Conservation (phyloP, 2,888 invertebrate genomes). For the Brenthis hecate region DNA sequence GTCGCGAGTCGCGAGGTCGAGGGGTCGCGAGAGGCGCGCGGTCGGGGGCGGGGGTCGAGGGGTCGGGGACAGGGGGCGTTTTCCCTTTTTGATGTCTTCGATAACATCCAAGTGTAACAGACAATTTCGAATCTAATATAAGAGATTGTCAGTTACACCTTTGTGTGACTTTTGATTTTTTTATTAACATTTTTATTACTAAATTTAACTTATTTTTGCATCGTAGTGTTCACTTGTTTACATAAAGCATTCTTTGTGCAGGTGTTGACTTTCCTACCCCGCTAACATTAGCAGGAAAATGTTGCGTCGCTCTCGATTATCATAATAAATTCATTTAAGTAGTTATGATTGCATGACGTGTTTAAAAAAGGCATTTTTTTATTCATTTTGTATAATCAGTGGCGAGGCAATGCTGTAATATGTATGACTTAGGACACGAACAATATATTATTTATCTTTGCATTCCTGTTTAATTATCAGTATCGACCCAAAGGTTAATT, state of each 20-base stretch:
- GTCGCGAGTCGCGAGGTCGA: background rate
- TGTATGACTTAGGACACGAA: constrained; percentile 46
- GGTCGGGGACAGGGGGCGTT: constrained; percentile 69
- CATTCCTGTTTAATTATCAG: constrained; percentile 13
- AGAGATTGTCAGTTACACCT: constrained; percentile 57
- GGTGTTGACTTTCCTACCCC: constrained; percentile 79
- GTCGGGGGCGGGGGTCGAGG: background rate
- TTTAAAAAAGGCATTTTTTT: constrained; percentile 63
- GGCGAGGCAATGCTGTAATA: constrained; percentile 55
- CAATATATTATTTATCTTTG: constrained; percentile 44
- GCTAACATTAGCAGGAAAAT: constrained; percentile 82
- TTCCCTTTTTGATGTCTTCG: constrained; percentile 60
- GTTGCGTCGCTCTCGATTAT: constrained; percentile 77
- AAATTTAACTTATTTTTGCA: constrained; percentile 73
- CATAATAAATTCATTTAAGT: constrained; percentile 58
- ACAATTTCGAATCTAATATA: constrained; percentile 24
- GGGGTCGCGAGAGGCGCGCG: background rate
- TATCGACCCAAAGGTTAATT: constrained; percentile 60
- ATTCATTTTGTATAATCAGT: constrained; percentile 59
- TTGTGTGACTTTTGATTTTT: constrained; percentile 53
- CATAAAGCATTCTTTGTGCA: constrained; percentile 80
- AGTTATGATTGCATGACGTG: constrained; percentile 69
- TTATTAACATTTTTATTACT: constrained; percentile 71
- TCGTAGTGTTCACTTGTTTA: constrained; percentile 76
- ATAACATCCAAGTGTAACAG: constrained; percentile 27